Conservation (phyloP, 2,888 invertebrate genomes). For the Netelia melanura region DNA sequence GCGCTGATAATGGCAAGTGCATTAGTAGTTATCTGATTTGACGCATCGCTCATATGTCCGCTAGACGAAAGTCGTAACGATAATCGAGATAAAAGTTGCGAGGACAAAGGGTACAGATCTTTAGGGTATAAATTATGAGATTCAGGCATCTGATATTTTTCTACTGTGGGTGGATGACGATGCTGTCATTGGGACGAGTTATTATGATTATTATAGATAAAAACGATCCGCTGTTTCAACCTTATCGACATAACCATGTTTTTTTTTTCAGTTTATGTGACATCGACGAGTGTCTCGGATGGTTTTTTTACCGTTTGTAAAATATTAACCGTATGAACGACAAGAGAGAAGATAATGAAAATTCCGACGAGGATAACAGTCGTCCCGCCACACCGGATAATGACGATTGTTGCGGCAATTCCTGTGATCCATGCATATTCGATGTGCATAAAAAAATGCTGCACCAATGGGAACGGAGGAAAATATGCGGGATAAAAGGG, state of each 20-base stretch:
- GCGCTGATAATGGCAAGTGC: background rate
- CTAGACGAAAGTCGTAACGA: background rate
- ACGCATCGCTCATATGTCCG: background rate
- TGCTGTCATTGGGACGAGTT: background rate
- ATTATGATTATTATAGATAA: background rate
- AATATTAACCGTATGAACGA: background rate
- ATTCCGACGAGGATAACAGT: constrained; percentile 37
- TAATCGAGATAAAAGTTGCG: background rate
- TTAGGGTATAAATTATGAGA: background rate
- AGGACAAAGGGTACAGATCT: background rate
- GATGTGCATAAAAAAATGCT: constrained; percentile 79
- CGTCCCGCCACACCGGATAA: constrained; percentile 77
- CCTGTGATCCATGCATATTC: constrained; percentile 81
- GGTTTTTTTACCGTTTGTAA: background rate
- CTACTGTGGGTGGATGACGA: no score
- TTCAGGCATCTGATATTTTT: constrained; percentile 39
- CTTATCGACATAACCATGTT: background rate
- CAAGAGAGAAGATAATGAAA: constrained; percentile 33
- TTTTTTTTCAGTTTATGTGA: background rate
- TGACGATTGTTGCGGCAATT: constrained; percentile 81
- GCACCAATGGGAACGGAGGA: constrained; percentile 75
- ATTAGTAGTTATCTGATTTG: background rate
- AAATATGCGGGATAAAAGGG: constrained; percentile 49
- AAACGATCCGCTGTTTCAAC: constrained; percentile 51
- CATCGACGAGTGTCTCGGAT: no score